These are phyloP conservation scores for Perizoma affinitatum DNA, from an alignment of 2,888 invertebrate genomes.

Conservation along the genomic window DNA sequence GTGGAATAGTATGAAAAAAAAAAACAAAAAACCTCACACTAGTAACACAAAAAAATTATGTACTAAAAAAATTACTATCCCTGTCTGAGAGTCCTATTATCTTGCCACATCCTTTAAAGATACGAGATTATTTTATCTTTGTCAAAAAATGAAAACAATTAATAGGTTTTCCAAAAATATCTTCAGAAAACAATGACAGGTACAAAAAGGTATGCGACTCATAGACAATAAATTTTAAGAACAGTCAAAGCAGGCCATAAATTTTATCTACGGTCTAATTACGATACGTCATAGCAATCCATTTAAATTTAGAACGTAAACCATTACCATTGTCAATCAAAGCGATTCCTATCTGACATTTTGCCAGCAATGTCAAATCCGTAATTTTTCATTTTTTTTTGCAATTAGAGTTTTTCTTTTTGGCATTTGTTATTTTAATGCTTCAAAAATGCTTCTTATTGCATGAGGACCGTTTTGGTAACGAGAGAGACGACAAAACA, in stretches of 20 bases:
- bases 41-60: no score
- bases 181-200: constrained; percentile 6
- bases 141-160: constrained; percentile 1
- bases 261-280: constrained; percentile 14
- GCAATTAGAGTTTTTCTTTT: neutral
- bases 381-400: constrained; percentile 26
- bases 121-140: neutral
- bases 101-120: no score
- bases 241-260: constrained; percentile 8
- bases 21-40: no score
- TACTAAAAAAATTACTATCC: no score
- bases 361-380: constrained; percentile 17
- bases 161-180: constrained; percentile 16
- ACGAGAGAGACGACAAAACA: no score
- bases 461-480: no score
- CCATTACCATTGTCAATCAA: constrained; percentile 33
- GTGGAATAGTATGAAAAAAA: no score
- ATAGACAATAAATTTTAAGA: constrained; percentile 4
- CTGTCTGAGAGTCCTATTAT: no score
- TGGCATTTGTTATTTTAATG: no score
- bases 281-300: constrained; percentile 11
- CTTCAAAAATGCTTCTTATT: no score
- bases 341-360: constrained; percentile 21
- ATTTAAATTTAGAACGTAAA: constrained; percentile 20
- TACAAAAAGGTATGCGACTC: constrained; percentile 1